Evolutionary conservation across 92 coral and sea anemone genomes (phyloP), one percentile per base, ranked within the genome.

Genomic region (Epizoanthus ramosus): DNA sequence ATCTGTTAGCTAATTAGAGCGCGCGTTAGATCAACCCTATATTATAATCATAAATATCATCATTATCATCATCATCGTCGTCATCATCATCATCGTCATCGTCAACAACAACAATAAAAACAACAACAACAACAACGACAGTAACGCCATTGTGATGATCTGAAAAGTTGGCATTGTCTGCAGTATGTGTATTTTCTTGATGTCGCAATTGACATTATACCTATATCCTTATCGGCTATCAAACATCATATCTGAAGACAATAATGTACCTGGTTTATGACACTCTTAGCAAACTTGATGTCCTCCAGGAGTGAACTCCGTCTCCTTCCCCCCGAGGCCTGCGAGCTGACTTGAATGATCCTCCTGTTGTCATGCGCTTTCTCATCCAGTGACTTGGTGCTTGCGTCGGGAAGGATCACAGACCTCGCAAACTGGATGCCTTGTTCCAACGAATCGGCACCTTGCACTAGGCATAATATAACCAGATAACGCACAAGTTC

Each of bases 281-380:
- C 70, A 24, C 59, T 77, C 25, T 22, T 60, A 18, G 82, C 82
- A 39, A 77, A 41, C n/a, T 39, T 77, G 58, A 77, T 39, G 6
- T 77, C 25, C 45, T 77, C 82, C 58, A 77, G 9, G 57, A 77
- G 0, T 1, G 82, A 77, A 0, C 43, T 77, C 10, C 82, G 57
- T 13, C 71, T 41, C 15, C 71, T 57, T 18, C 82, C 82, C 6
- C 57, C 45, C 61, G 82, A 35, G 2, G 21, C 24, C 19, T 77
- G 71, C 2, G 58, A 61, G 5, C 82, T 69, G n/a, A 16, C 59
- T 0, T 77, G 35, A 33, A 77, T 63, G 7, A 61, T 5, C 12
- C 57, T 22, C 64, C 82, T 77, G 43, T 77, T 77, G 63, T 77
- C 17, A 4, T 57, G 47, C 14, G 82, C 82, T 21, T 77, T 77